Base-by-base conservation (phyloP, 2,888 invertebrate genomes). In the Ochropleura leucogaster region DNA sequence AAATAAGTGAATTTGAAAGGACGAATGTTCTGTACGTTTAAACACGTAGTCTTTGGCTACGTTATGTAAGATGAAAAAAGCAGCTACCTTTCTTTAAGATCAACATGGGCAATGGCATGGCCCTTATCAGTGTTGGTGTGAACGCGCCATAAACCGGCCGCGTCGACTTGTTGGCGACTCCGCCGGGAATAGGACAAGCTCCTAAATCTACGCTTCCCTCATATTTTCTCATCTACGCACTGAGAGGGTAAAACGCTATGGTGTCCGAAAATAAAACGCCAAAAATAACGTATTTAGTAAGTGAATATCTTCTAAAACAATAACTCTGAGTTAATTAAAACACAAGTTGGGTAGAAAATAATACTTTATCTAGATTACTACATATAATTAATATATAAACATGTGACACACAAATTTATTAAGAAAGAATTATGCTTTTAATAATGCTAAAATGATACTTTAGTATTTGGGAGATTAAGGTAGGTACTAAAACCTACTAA, bases 211-310 rank as follows among this genome's bases (percentile, higher is more conserved):
- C 44, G 46, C 44, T 64, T 64, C 60, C 57, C 55, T 72, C 51
- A 84, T 85, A 86, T 78, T 79, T 80, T 82, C 65, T 60, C 42
- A 44, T 55, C 8, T 67, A 77, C 85, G 82, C 85, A 86, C 85
- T 78, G 40, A 42, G 60, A 46, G 42, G 0, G 12, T 12, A 10
- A 73, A 71, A 69, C 70, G 49, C 47, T n/a, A 16, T n/a, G n/a
- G 51, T 53, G 4, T 18, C 7, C 46, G 16, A 18, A 5, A 4
- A n/a, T n/a, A 44, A 42, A 62, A 46, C 9, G 12, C 46, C 4
- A 30, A 53, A 51, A 42, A 14, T 5, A 5, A 60, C 18, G 30
- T 40, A n/a, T 10, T 42, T 5, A 40, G 18, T 8, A 16, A 30
- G 30, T 60, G 40, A 40, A 10, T 59, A 62, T 62, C 12, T 12